Evolutionary conservation across 2,113 vertebrate genomes (phyloP).

Genomic region (Pseudorhombus dupliciocellatus): DNA sequence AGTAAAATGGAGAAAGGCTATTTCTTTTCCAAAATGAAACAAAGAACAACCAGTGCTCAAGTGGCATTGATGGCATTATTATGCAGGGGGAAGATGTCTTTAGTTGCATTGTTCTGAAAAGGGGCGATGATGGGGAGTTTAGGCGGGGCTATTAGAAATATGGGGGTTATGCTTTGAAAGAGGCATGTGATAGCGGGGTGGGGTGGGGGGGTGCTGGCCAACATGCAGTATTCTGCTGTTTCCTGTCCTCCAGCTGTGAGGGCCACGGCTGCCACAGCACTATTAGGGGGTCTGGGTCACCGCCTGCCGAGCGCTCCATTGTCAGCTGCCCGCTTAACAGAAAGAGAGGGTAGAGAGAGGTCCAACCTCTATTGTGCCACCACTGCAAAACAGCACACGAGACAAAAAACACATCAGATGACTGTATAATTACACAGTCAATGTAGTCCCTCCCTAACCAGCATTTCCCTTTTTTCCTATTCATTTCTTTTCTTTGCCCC

Average conservation of each 20-base stretch:
- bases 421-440: constrained; percentile 79
- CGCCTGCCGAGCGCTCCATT: constrained; percentile 72
- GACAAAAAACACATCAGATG: constrained; percentile 66
- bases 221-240: constrained; percentile 61
- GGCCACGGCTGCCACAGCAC: constrained; percentile 64
- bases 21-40: constrained; percentile 4
- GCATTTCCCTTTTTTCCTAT: constrained; percentile 62
- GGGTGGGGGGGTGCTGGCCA: constrained; percentile 39
- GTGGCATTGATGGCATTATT: constrained; percentile 35
- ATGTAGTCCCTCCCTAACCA: constrained; percentile 65
- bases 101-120: constrained; percentile 32
- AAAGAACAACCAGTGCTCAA: constrained; percentile 13
- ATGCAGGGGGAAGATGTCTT: constrained; percentile 39
- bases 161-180: constrained; percentile 29
- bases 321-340: constrained; percentile 70
- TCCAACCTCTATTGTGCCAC: constrained; percentile 70
- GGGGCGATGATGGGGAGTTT: constrained; percentile 44
- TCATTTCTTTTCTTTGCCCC: constrained; percentile 61
- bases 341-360: constrained; percentile 58
- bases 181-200: constrained; percentile 10
- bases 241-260: constrained; percentile 74
- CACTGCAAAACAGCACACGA: constrained; percentile 65
- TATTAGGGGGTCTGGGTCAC: constrained; percentile 75
- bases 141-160: constrained; percentile 10
- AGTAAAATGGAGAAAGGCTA: neutral